A percentile compares a stretch with the other conserved stretches of the same genome.
phyloP scores from a whole-genome alignment of 1,140 invertebrate genomes.

The Neodiprion fabricii region DNA sequence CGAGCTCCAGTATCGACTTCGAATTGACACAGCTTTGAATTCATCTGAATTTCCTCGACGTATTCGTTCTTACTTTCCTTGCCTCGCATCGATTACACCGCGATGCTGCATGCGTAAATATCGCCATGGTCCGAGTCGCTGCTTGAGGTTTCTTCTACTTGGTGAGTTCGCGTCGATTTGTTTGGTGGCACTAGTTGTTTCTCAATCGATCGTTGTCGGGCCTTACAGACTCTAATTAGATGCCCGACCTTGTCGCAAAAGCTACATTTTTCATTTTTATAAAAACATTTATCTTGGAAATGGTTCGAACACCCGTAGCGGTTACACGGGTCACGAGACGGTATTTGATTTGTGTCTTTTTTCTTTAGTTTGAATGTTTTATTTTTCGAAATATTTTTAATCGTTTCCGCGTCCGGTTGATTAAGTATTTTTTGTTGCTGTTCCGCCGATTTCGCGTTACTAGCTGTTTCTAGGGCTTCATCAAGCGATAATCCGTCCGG shows the following conservation, averaged over 20 bases:
- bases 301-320: conserved; percentile 13
- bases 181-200: not conserved
- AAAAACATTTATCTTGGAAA: conserved; percentile 13
- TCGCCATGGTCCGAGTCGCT: not conserved
- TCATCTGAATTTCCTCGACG: not conserved
- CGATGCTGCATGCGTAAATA: not conserved
- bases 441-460: conserved; percentile 8
- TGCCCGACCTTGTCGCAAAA: conserved; percentile 14
- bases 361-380: not conserved
- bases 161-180: not conserved
- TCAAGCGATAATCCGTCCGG: not conserved
- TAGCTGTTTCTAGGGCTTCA: conserved; percentile 9
- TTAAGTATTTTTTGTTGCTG: conserved; percentile 17
- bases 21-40: conserved; percentile 1
- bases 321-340: conserved; percentile 13
- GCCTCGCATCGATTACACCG: not conserved
- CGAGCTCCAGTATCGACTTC: conserved; percentile 18
- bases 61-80: conserved; percentile 3
- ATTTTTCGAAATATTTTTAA: conserved; percentile 10
- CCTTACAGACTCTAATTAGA: conserved; percentile 13
- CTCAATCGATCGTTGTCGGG: not conserved
- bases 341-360: conserved; percentile 11
- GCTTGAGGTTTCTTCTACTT: conserved; percentile 15
- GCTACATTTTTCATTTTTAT: conserved; percentile 17
- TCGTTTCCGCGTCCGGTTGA: not conserved